Conservation (phyloP, 2,797 vertebrate species). For the Xyrichtys novacula region DNA sequence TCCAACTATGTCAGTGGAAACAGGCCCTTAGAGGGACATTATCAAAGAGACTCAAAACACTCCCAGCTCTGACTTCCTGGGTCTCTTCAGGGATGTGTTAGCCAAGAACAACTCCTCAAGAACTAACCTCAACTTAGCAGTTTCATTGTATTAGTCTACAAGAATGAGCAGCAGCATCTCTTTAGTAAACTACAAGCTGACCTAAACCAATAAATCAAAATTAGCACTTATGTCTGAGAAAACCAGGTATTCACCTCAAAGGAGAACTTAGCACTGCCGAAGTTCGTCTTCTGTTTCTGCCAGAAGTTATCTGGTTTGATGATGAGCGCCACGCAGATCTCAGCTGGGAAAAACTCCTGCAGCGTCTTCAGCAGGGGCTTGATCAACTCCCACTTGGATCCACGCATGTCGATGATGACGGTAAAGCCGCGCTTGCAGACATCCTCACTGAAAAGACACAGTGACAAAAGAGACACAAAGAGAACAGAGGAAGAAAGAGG, state of each 20-base stretch:
- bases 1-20: too few relatives aligned
- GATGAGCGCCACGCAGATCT: slow-evolving; percentile 98
- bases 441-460: slow-evolving; percentile 91
- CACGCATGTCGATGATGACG: slow-evolving; percentile 99
- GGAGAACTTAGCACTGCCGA: slow-evolving; percentile 98
- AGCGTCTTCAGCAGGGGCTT: slow-evolving; percentile 98
- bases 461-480: neutral
- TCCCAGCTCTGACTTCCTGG: too few relatives aligned
- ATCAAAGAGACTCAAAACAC: too few relatives aligned
- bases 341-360: slow-evolving; percentile 95
- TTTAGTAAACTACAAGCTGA: too few relatives aligned
- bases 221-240: too few relatives aligned
- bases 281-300: slow-evolving; percentile 99
- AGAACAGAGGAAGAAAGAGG: neutral
- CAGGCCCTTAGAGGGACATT: too few relatives aligned
- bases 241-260: slow-evolving; percentile 89
- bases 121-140: too few relatives aligned
- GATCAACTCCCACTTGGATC: slow-evolving; percentile 99
- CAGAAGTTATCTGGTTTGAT: slow-evolving; percentile 99
- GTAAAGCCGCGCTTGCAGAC: slow-evolving; percentile 98
- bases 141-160: neutral
- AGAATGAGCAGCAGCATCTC: too few relatives aligned
- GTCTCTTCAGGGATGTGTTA: too few relatives aligned
- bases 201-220: too few relatives aligned
- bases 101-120: neutral